Evolutionary conservation across 2,888 invertebrate species (phyloP), one percentile per base, ranked within the genome.

Genomic region (Cartodere bifasciata): DNA sequence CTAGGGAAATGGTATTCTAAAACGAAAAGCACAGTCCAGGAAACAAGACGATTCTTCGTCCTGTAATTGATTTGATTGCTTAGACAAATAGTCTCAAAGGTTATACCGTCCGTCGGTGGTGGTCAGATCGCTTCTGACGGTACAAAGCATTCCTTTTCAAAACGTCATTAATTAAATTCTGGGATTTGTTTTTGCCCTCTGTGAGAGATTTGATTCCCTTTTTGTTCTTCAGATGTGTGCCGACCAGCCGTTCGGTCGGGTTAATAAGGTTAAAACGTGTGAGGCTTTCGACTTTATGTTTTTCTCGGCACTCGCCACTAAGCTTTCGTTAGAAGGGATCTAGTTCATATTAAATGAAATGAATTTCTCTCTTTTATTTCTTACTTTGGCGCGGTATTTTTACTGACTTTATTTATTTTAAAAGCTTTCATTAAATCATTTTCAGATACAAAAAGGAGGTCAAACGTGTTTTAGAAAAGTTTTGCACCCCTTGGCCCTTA

Each of bases 91-190:
- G 43, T 52, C 53, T 48, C 22, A 52, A 52, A 44, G 48, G 47
- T 43, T 47, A 44, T 45, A 37, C 34, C 37, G 37, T 36, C 31
- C 29, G 35, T 38, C 40, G 39, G 38, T 41, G 41, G 36, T 38
- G 44, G 44, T 28, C 36, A 43, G 41, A 40, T 21, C 35, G 27
- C 28, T 35, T 17, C 31, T 28, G 20, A 13, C 24, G 22, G 44
- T 46, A 54, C 56, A 58, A 59, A 58, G 58, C 57, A 58, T 59
- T 58, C 58, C 56, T 55, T 47, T 51, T 52, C 52, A 52, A 55
- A 56, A 56, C 55, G 57, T 58, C 58, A 58, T 57, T 59, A 58
- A 59, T 59, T 58, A 58, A 58, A 59, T 59, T 58, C 55, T 49
- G 54, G 55, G 56, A 58, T 58, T 57, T 57, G 57, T 57, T 58